phyloP scores from a whole-genome alignment of 2,113 vertebrate species.

The Corythaeola cristata region DNA sequence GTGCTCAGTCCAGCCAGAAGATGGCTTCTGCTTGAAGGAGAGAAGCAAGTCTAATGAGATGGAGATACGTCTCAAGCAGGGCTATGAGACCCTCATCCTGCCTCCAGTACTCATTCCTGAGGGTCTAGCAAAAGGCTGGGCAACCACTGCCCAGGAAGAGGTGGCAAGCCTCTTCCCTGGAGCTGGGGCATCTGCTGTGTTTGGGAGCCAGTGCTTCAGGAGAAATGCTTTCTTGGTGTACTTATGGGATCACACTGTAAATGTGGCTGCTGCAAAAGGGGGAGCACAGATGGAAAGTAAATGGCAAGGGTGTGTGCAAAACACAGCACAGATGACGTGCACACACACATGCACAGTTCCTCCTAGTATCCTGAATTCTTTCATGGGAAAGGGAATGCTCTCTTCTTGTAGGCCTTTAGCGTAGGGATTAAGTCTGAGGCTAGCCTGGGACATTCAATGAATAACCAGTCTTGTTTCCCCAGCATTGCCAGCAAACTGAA shows the following conservation, averaged over 20 bases:
- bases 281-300: not conserved
- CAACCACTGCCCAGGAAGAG: not conserved
- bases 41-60: not conserved
- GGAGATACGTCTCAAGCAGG: not conserved
- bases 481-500: not conserved
- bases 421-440: not conserved
- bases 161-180: not conserved
- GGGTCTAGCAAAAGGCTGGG: not conserved
- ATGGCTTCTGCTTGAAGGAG: not conserved
- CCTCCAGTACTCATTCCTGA: not conserved
- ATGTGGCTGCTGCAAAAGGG: not conserved
- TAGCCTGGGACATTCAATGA: not conserved
- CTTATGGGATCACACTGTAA: not conserved
- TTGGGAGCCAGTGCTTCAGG: not conserved
- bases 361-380: not conserved
- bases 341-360: not conserved
- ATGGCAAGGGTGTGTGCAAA: not conserved
- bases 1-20: not conserved
- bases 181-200: not conserved
- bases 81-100: not conserved
- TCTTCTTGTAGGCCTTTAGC: not conserved
- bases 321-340: not conserved
- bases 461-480: not conserved
- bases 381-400: not conserved
- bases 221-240: not conserved